Evolutionary conservation across 37 sponge, comb jelly and placozoan species (phyloP), one percentile per base, ranked within the genome.

Genomic region (Dysidea cf. avara): DNA sequence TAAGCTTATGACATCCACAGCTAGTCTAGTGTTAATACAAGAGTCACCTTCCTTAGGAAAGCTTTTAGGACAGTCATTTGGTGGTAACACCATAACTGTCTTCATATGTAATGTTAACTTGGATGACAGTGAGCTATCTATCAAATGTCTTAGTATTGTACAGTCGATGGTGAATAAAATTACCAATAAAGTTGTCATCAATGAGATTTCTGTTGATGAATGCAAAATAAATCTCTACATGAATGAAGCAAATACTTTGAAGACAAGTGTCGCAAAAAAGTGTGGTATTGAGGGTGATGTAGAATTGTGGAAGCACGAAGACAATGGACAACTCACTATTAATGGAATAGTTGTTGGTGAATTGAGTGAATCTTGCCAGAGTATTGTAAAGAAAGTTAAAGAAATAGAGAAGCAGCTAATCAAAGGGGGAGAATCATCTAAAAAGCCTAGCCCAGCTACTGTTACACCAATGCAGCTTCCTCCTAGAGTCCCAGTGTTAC

Each of bases 11-110:
- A 37, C 17, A 0, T 59, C 58, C 24, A 39, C 75, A 9, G 17
- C 61, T 18, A 39, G 21, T 1, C 22, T 26, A 0, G 54, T 39
- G 39, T 56, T 64, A 12, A 18, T n/a, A 21, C 64, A 17, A 20
- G 66, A 61, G 2, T 20, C 75, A 32, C 71, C 87, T 20, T 38
- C 53, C 17, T 72, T 87, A 38, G 77, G 82, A 9, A 74, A 81
- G 31, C 55, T 87, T 17, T 72, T 87, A 2, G 56, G 47, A 14
- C 77, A 72, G 25, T 65, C 82, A 33, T 64, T 87, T 13, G 69
- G 66, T 21, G 76, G 87, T n/a, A 81, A 76, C 65, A 71, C 59
- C 35, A 18, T n/a, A 1, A 38, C 68, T 2, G 13, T 76, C 17
- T 20, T 81, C 0, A 26, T 87, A 26, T 18, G 28, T 3, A 47